A percentile compares a stretch with the other conserved stretches of the same genome.
Conservation (phyloP, 2,113 vertebrate genomes). For the Heptranchias perlo region DNA sequence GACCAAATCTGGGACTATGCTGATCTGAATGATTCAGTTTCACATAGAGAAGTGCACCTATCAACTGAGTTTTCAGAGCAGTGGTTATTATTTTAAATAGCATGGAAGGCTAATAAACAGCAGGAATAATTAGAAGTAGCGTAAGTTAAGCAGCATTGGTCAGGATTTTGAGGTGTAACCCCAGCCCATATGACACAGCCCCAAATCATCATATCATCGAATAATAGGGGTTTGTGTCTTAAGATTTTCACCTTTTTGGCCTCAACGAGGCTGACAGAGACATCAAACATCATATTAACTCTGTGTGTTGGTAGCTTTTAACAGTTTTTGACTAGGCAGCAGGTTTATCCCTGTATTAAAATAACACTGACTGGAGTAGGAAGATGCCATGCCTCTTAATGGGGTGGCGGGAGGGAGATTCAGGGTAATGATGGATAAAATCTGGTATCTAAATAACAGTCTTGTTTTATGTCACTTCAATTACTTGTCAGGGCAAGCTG, state of each 20-base stretch:
- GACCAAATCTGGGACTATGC: no score
- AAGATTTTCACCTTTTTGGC: neutral
- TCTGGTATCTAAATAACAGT: conserved; percentile 41
- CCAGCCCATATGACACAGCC: neutral
- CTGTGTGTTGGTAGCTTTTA: neutral
- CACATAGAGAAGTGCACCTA: no score
- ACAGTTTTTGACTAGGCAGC: neutral
- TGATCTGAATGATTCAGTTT: no score
- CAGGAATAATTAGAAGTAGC: neutral
- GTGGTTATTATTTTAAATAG: neutral
- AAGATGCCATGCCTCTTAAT: neutral
- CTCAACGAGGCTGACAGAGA: neutral
- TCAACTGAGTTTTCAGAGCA: no score
- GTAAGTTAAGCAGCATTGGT: neutral
- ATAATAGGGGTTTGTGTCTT: neutral
- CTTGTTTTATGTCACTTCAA: conserved; percentile 48
- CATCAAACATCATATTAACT: neutral
- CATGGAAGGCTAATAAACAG: neutral
- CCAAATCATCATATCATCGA: neutral
- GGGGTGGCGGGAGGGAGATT: neutral
- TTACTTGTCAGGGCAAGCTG: conserved; percentile 54
- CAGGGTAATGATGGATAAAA: conserved; percentile 35
- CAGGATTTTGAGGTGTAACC: neutral
- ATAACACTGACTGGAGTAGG: neutral
- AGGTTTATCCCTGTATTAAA: neutral